Percentiles rank a stretch among this genome's conserved stretches.
These are phyloP conservation scores for Caenorhabditis sp. DNA, from an alignment of 2,888 invertebrate genomes.

Conservation along the genomic window DNA sequence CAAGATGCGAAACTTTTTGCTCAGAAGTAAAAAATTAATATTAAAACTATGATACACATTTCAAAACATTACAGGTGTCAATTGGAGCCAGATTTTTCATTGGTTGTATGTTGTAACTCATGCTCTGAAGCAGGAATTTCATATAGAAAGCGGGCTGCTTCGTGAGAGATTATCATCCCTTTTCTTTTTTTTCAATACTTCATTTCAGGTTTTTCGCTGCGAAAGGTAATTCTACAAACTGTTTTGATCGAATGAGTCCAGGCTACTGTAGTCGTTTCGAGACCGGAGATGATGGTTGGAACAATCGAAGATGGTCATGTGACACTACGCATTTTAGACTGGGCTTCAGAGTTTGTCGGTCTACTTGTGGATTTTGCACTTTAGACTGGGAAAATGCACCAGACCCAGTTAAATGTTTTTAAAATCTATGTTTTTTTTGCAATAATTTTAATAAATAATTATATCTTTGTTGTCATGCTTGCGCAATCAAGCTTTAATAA, in stretches of 20 bases:
- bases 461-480: too few species aligned
- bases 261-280: conserved; percentile 50
- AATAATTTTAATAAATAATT: conserved; percentile 19
- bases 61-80: conserved; percentile 32
- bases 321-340: conserved; percentile 51
- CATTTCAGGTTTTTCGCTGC: conserved; percentile 48
- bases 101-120: conserved; percentile 56
- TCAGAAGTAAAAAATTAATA: conserved; percentile 26
- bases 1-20: conserved; percentile 45
- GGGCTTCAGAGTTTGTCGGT: conserved; percentile 53
- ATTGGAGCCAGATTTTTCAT: conserved; percentile 53
- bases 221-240: conserved; percentile 45
- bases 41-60: too few species aligned
- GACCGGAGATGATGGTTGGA: conserved; percentile 51
- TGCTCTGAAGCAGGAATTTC: conserved; percentile 51
- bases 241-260: conserved; percentile 55
- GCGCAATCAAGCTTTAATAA: too few species aligned
- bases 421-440: conserved; percentile 12
- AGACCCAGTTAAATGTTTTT: conserved; percentile 47
- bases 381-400: conserved; percentile 52
- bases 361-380: conserved; percentile 53
- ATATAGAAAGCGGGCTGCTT: conserved; percentile 46
- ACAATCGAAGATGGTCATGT: conserved; percentile 51
- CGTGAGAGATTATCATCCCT: background rate
- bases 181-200: too few species aligned